Evolutionary conservation across 2,888 invertebrate species (phyloP).

Genomic region (Pristionchus exspectatus): DNA sequence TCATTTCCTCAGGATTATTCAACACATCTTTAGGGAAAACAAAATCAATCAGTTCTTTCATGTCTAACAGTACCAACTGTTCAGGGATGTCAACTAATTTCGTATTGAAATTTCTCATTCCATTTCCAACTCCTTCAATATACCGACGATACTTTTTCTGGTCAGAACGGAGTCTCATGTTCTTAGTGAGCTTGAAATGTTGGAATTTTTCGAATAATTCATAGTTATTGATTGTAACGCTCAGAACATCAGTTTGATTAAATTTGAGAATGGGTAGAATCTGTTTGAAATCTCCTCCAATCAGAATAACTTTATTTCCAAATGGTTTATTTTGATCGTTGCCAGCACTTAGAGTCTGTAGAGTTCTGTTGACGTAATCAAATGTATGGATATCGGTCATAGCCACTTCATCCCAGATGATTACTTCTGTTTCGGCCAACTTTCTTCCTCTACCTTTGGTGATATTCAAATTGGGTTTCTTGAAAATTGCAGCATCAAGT

Average conservation of each 20-base stretch:
- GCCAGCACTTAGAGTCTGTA: neutral
- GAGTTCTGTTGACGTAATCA: slow-evolving; percentile 4
- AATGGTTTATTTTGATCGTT: slow-evolving; percentile 24
- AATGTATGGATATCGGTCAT: neutral
- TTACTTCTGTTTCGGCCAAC: neutral
- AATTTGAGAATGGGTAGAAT: neutral
- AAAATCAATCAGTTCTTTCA: neutral
- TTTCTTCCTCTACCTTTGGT: slow-evolving; percentile 17
- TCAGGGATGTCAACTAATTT: neutral
- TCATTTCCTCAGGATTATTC: neutral
- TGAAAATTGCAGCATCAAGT: neutral
- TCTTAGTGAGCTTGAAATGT: neutral
- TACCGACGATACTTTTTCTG: neutral
- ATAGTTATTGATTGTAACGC: neutral
- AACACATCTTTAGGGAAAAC: neutral
- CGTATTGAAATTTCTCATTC: neutral
- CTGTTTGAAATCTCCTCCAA: too few species aligned
- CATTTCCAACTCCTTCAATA: neutral
- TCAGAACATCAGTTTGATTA: neutral
- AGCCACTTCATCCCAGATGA: slow-evolving; percentile 30
- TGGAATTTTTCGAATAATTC: neutral
- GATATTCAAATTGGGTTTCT: neutral
- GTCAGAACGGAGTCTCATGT: neutral
- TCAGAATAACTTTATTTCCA: slow-evolving; percentile 23
- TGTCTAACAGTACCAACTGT: neutral